These are phyloP conservation scores for Bilobella aurantiaca DNA, from an alignment of 1,140 invertebrate genomes.

Conservation along the genomic window DNA sequence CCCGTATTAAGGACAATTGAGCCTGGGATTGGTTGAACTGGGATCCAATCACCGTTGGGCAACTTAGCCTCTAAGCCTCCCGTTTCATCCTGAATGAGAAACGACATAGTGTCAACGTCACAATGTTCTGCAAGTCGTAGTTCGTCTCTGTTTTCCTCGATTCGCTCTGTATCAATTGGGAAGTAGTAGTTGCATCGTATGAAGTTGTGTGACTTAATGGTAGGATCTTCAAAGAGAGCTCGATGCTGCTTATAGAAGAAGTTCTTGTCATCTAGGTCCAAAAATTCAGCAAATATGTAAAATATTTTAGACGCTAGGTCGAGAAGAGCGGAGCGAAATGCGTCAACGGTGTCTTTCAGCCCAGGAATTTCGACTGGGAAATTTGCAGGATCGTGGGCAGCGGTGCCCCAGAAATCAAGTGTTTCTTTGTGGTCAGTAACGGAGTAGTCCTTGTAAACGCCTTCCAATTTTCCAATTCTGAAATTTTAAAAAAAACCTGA, in stretches of 20 bases:
- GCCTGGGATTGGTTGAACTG: neutral
- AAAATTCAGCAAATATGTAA: neutral
- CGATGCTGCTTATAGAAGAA: neutral
- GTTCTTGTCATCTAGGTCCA: neutral
- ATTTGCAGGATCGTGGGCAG: neutral
- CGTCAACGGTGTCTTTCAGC: neutral
- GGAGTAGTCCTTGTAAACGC: neutral
- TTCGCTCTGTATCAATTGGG: neutral
- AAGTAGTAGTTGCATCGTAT: neutral
- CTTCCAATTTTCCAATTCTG: neutral
- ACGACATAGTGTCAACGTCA: neutral
- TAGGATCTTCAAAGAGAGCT: neutral
- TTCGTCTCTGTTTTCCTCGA: neutral
- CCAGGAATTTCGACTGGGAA: constrained; percentile 1
- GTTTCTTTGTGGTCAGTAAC: neutral
- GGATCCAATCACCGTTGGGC: neutral
- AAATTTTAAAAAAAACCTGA: too few relatives aligned
- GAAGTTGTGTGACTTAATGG: neutral
- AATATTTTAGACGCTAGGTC: neutral
- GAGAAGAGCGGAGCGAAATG: neutral
- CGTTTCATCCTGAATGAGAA: neutral
- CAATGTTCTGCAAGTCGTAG: neutral
- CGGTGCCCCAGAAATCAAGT: neutral
- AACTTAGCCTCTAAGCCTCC: constrained; percentile 2
- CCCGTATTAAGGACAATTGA: constrained; percentile 1